Base-by-base conservation (phyloP, 2,888 invertebrate species). In the Metallyticus violacea region DNA sequence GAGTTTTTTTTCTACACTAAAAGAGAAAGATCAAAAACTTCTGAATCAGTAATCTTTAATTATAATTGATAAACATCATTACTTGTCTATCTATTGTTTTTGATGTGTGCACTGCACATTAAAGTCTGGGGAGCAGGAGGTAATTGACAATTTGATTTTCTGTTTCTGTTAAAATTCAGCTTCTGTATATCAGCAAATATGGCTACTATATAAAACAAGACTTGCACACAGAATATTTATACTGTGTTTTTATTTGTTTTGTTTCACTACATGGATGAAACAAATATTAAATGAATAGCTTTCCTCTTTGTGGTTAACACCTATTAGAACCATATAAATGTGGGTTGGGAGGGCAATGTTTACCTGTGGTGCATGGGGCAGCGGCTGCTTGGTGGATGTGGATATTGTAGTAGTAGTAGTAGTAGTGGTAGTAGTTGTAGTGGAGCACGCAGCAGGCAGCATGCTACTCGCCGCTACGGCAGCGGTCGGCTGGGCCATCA, bases 401-500 rank as follows among this genome's bases (percentile, higher is more conserved):
- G 81, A 81, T 81, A 25, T 40, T 77, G 83, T 83, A 83, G 83
- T 83, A 83, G 83, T 83, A 40, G 82, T 82, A 76, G 81, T 40
- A 40, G 40, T 62, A 81, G 81, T 81, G 62, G 81, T 81, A 81
- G 81, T 81, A n/a, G 79, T 79, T 9, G 81, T 81, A 40, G 81
- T 81, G 40, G 82, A 62, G 77, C 28, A 83, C 77, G 77, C 76
- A 76, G 76, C 83, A n/a, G 86, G 83, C 86, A 88, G 87, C 88
- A 86, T 76, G 87, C 88, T 88, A 88, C 88, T 86, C 87, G 85
- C 77, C n/a, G 77, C 40, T 40, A 77, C 77, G 26, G 76, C 82
- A 77, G 83, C 29, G 77, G 81, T 40, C 29, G 83, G 26, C 83
- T 83, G 83, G 40, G 83, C 7, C 83, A 83, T 83, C 83, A 83